Conservation (phyloP, 2,888 invertebrate species). For the Macrophya alboannulata region DNA sequence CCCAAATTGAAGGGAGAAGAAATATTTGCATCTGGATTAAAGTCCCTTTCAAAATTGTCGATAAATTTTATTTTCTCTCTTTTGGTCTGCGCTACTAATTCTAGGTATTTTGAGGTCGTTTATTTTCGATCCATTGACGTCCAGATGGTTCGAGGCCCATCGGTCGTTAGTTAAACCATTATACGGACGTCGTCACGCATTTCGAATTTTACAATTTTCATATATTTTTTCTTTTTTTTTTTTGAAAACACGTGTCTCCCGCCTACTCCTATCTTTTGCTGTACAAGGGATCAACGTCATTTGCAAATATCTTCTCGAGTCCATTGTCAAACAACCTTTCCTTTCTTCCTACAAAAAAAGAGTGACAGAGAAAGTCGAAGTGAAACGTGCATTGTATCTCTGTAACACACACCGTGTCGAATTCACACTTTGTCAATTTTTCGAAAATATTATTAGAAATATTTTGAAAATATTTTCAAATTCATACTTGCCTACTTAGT, state of each 20-base stretch:
- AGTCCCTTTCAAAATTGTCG: not conserved
- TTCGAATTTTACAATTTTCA: constrained; percentile 66
- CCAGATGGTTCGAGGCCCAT: constrained; percentile 62
- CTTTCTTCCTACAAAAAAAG: constrained; percentile 25
- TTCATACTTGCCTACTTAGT: not conserved
- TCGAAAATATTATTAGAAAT: constrained; percentile 34
- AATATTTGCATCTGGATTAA: constrained; percentile 3
- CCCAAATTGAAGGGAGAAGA: not conserved
- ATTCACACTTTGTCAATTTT: constrained; percentile 28
- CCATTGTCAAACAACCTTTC: constrained; percentile 37
- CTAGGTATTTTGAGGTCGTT: constrained; percentile 18
- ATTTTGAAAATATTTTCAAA: constrained; percentile 31
- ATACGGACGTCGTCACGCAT: constrained; percentile 73
- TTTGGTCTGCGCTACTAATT: constrained; percentile 6
- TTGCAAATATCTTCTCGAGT: constrained; percentile 46
- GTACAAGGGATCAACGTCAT: constrained; percentile 30
- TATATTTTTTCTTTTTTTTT: constrained; percentile 59
- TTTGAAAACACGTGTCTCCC: constrained; percentile 35
- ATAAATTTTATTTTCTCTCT: not conserved
- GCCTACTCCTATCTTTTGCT: not conserved
- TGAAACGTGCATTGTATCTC: constrained; percentile 47
- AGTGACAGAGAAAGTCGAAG: constrained; percentile 51
- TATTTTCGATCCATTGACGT: constrained; percentile 59
- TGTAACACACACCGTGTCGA: constrained; percentile 3
- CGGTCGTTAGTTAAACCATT: constrained; percentile 72